Evolutionary conservation across 2,797 vertebrate species (phyloP), one percentile per base, ranked within the genome.

Genomic region (Paedocypris micromegethes): DNA sequence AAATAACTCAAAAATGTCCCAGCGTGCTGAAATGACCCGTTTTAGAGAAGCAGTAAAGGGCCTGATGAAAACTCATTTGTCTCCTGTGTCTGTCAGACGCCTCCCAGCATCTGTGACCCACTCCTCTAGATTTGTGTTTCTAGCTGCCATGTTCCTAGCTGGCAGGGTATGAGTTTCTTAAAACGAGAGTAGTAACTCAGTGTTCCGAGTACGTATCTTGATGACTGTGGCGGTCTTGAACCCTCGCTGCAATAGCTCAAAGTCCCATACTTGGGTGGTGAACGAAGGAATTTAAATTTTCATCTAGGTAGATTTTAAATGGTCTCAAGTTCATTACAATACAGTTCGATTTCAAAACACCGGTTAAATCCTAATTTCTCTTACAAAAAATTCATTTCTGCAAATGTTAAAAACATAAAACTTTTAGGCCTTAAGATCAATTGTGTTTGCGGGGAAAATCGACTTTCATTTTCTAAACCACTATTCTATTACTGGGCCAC

Each of bases 11-110:
- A 70, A 75, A 61, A 49, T 58, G 55, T 66, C 81, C 77, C 48
- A 63, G 64, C 23, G 75, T 78, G 74, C 59, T 76, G 74, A 77
- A 81, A 85, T 78, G 61, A 66, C 9, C 82, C 81, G 43, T 82
- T 82, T 84, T 80, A 80, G 75, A 78, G 77, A 75, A 60, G 79
- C 59, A 70, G 72, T 81, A 80, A 81, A 82, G 75, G 59, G 39
- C 48, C 49, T 73, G 66, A 73, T 81, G 78, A 83, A 83, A 77
- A 76, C 68, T 71, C 52, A 73, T 84, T 83, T 83, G 69, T 84
- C 82, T 83, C 73, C 59, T 53, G 56, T 46, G 47, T 76, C 66
- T 75, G 58, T 58, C n/a, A 44, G 61, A 69, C 48, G 47, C 59
- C 78, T 76, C 3, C 54, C 67, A 65, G 64, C 48, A 56, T 79